phyloP scores from a whole-genome alignment of 1,140 invertebrate genomes.

The Danaus melanippus region DNA sequence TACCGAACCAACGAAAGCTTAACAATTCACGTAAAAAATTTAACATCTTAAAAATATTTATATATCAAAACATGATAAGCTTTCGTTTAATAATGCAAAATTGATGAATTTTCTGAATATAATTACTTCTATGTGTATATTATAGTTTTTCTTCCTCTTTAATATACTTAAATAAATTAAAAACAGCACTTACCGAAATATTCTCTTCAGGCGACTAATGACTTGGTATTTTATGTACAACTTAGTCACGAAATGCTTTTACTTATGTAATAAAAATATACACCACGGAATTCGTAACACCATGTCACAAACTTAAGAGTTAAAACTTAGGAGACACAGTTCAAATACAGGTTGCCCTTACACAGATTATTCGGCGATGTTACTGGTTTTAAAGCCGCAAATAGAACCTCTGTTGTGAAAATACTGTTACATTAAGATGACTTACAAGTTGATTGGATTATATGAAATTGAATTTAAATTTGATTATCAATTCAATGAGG shows the following conservation, averaged over 20 bases:
- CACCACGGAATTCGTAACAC: constrained; percentile 8
- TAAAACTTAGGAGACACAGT: background rate
- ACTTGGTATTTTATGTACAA: constrained; percentile 63
- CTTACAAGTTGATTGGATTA: constrained; percentile 62
- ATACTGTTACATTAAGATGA: constrained; percentile 30
- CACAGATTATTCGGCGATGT: too few species aligned
- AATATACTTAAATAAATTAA: background rate
- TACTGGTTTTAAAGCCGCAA: constrained; percentile 3
- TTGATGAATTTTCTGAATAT: too few species aligned
- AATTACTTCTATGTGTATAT: too few species aligned
- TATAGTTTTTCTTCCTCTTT: too few species aligned
- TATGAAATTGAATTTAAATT: constrained; percentile 21
- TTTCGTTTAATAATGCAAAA: too few species aligned
- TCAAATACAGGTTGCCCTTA: constrained; percentile 1
- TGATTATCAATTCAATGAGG: constrained; percentile 10
- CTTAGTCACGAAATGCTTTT: constrained; percentile 20
- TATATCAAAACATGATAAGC: too few species aligned
- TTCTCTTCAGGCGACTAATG: constrained; percentile 70
- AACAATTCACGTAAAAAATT: background rate
- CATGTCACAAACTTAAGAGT: constrained; percentile 7
- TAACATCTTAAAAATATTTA: too few species aligned
- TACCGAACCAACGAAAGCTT: background rate
- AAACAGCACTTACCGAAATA: constrained; percentile 58
- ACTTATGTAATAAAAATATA: constrained; percentile 9
- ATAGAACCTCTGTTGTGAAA: constrained; percentile 12